phyloP scores from a whole-genome alignment of 2,113 vertebrate genomes.

The Dasyprocta punctata region DNA sequence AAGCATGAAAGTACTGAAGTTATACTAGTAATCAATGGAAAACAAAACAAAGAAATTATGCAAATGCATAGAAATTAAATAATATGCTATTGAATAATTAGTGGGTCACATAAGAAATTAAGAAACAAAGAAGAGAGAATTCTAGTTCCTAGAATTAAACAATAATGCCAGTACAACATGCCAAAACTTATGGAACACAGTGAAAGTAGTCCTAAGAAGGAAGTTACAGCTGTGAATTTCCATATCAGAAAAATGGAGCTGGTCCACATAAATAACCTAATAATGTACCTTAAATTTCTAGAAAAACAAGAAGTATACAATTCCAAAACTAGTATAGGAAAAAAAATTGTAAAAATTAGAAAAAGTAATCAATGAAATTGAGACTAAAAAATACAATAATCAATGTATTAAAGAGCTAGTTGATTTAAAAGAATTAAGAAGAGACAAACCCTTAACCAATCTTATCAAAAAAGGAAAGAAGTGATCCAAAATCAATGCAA shows the following conservation, averaged over 20 bases:
- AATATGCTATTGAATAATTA: neutral
- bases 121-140: neutral
- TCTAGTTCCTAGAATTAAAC: neutral
- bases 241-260: no score
- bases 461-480: neutral
- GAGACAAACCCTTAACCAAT: neutral
- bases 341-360: no score
- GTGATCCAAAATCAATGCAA: neutral
- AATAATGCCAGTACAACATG: neutral
- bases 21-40: neutral
- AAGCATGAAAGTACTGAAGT: neutral
- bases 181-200: neutral
- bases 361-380: no score
- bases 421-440: neutral
- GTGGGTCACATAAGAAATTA: neutral
- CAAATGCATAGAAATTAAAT: neutral
- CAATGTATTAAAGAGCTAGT: neutral
- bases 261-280: no score
- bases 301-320: no score
- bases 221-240: no score
- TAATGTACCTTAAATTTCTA: no score
- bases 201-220: neutral
- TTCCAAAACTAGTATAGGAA: no score
- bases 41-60: neutral
- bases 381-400: no score